Evolutionary conservation across 2,888 invertebrate species (phyloP), one percentile per base, ranked within the genome.

Genomic region (Drosophila tripunctata): DNA sequence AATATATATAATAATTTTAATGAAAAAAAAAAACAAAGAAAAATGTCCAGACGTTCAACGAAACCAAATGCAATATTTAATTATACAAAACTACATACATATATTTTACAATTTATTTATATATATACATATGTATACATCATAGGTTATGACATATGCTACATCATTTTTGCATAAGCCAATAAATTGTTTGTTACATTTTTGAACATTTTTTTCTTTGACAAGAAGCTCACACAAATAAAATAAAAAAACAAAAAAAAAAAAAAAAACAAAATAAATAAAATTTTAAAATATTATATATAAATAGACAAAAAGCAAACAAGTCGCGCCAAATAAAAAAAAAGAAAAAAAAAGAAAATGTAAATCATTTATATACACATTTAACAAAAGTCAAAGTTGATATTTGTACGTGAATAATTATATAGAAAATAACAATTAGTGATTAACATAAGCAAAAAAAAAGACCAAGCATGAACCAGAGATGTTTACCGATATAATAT

Each of bases 11-110:
- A n/a, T 14, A 44, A 21, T 21, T 40, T 44, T 41, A 58, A 22
- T n/a, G n/a, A 36, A 30, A 44, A 66, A 54, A 10, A 15, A 12
- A 14, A 43, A 31, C 24, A 43, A 6, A 33, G 60, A 31, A 55
- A 75, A 77, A 78, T 78, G 84, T 81, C 81, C 84, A 80, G 75
- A 83, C 84, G 80, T 83, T 83, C 83, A 83, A 83, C 83, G 83
- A 81, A 81, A 83, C 80, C 77, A 81, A 81, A 83, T 81, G 80
- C 84, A 81, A 83, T 81, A 83, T 81, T 83, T 83, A 80, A 80
- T 83, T 83, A 83, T 80, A 78, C 78, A 80, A 79, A 55, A 64
- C 71, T 57, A 73, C 58, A 58, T 41, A 74, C 70, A 74, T 74
- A 76, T 73, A 80, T 74, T 73, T 82, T 78, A 81, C 76, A 78